These are phyloP conservation scores for Nerophis lumbriciformis DNA, from an alignment of 2,113 vertebrate species.

Conservation along the genomic window DNA sequence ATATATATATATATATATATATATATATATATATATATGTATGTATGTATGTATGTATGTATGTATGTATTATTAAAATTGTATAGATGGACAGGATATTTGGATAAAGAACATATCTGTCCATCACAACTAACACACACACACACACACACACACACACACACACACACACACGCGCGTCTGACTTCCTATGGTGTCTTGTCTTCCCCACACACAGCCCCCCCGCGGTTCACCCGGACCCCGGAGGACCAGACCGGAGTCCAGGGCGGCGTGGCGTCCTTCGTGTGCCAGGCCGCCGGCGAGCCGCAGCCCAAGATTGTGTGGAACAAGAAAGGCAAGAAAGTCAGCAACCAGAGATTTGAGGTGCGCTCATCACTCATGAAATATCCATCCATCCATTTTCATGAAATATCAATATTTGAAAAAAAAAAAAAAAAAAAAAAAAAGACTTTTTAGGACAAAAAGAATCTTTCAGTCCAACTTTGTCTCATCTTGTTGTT, in stretches of 20 bases:
- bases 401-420: too few relatives aligned
- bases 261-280: conserved; percentile 94
- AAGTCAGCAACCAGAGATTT: conserved; percentile 99
- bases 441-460: too few relatives aligned
- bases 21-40: too few relatives aligned
- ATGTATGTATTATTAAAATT: too few relatives aligned
- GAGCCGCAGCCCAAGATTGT: conserved; percentile 96
- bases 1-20: too few relatives aligned
- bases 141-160: neutral
- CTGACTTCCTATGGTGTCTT: conserved; percentile 7
- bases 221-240: conserved; percentile 90
- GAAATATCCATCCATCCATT: too few relatives aligned
- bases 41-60: too few relatives aligned
- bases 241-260: conserved; percentile 94
- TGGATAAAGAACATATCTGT: neutral
- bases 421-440: too few relatives aligned
- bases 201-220: conserved; percentile 68
- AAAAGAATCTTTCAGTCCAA: too few relatives aligned
- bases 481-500: too few relatives aligned
- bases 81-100: too few relatives aligned
- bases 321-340: conserved; percentile 99
- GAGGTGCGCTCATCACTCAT: conserved; percentile 76
- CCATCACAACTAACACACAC: neutral
- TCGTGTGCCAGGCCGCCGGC: conserved; percentile 93
- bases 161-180: neutral